Conservation (phyloP, 2,888 invertebrate genomes). For the Athalia rosae region DNA sequence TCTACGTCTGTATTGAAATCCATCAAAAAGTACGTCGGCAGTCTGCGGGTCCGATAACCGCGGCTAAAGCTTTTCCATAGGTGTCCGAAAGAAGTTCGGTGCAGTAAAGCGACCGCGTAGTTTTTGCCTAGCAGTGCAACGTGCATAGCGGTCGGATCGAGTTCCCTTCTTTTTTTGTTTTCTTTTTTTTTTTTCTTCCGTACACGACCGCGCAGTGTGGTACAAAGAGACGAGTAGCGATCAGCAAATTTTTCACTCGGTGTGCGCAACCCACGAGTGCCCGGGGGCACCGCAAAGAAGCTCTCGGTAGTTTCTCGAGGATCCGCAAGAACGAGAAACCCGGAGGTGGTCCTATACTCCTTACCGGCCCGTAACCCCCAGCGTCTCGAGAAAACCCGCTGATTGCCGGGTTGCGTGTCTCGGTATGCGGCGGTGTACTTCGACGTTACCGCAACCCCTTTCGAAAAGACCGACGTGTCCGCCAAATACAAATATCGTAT, state of each 20-base stretch:
- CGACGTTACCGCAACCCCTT: not conserved
- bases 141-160: not conserved
- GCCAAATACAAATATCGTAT: not conserved
- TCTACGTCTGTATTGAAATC: not conserved
- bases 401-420: slow-evolving; percentile 42
- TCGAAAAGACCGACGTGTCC: not conserved
- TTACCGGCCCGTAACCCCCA: not conserved
- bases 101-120: slow-evolving; percentile 21
- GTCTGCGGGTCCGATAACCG: slow-evolving; percentile 13
- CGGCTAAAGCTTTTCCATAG: slow-evolving; percentile 31
- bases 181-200: not conserved
- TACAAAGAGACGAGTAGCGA: not conserved
- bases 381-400: slow-evolving; percentile 14
- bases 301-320: not conserved
- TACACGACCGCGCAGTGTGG: not conserved
- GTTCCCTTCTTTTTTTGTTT: not conserved
- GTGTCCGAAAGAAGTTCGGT: slow-evolving; percentile 22
- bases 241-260: slow-evolving; percentile 38
- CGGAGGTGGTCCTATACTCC: slow-evolving; percentile 25
- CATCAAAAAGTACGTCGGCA: slow-evolving; percentile 1
- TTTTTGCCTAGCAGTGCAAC: not conserved
- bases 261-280: slow-evolving; percentile 25
- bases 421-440: slow-evolving; percentile 24
- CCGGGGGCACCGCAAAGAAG: slow-evolving; percentile 22
- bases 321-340: slow-evolving; percentile 23